Evolutionary conservation across 2,113 vertebrate species (phyloP), one percentile per base, ranked within the genome.

Genomic region (Oceanodroma tethys): DNA sequence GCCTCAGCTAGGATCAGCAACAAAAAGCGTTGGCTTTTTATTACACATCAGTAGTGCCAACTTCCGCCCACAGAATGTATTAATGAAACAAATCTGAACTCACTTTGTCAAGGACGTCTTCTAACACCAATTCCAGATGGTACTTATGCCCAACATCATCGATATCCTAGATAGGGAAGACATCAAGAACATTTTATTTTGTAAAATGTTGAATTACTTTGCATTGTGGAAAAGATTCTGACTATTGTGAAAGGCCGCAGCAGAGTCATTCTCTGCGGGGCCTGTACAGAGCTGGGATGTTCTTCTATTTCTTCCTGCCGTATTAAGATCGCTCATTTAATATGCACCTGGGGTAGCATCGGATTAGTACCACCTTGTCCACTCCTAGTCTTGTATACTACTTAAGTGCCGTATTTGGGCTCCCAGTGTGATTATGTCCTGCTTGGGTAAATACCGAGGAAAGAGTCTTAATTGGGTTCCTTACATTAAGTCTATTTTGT

Each of bases 41-140:
- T 34, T 16, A 14, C 18, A 2, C 3, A 3, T 16, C 72, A 52
- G 25, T 11, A 40, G 13, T 15, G 60, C 36, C 42, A 50, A 7
- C 25, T 53, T 48, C 47, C 73, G 71, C 62, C 36, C n/a, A 2
- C 26, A 52, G n/a, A n/a, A n/a, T 1, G 12, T 30, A 11, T 52
- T 34, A 9, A 74, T 56, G 42, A 87, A 59, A 90, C 48, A 71
- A 71, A 68, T 11, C 30, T 79, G 40, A 70, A 97, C 99, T 98
- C 98, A 99, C 99, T 47, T 98, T 98, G 53, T 98, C 96, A 50
- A 98, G 90, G 22, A 82, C 43, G 43, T 99, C 99, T 95, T 98
- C 97, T 83, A 99, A 95, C n/a, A 98, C 96, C 90, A 99, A 71
- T 53, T 99, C 98, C 92, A 99, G 98, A 5, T 91, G 85, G 82